Percentiles rank a stretch among this genome's conserved stretches.
phyloP scores from a whole-genome alignment of 2,888 invertebrate species.

The Drosophila infuscata region DNA sequence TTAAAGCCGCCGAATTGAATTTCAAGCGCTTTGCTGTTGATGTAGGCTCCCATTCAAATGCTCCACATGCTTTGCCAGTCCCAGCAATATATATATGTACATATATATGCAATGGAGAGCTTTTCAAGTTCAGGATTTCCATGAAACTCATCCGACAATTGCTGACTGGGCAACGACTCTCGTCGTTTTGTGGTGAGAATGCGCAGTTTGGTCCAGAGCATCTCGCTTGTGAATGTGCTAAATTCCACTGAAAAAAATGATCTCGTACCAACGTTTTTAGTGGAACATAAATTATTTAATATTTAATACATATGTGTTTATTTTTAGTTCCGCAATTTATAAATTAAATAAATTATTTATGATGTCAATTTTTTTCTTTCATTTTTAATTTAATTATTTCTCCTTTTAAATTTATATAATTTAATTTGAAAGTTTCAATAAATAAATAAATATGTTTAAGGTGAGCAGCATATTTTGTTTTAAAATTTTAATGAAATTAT shows the following conservation, averaged over 20 bases:
- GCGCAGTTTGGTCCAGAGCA: slow-evolving; percentile 47
- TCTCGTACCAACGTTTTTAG: not conserved
- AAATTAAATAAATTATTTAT: not conserved
- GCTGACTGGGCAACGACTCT: slow-evolving; percentile 13
- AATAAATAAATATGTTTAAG: no score
- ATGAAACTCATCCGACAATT: slow-evolving; percentile 10
- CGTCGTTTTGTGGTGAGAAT: slow-evolving; percentile 62
- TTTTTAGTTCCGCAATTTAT: not conserved
- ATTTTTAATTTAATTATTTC: not conserved
- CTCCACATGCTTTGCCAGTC: slow-evolving; percentile 39
- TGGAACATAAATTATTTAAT: not conserved
- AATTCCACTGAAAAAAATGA: slow-evolving; percentile 24
- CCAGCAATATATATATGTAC: slow-evolving; percentile 11
- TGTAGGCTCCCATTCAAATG: slow-evolving; percentile 41
- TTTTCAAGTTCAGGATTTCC: slow-evolving; percentile 35
- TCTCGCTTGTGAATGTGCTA: not conserved
- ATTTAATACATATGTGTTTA: not conserved
- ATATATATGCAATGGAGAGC: slow-evolving; percentile 37
- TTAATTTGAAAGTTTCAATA: not conserved
- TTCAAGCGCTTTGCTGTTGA: slow-evolving; percentile 58
- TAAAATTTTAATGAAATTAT: no score
- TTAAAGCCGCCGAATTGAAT: slow-evolving; percentile 60
- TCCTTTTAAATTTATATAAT: not conserved
- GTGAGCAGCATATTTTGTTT: no score
- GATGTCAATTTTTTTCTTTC: no score